phyloP scores from a whole-genome alignment of 2,113 vertebrate genomes.

The Myotis brandtii region DNA sequence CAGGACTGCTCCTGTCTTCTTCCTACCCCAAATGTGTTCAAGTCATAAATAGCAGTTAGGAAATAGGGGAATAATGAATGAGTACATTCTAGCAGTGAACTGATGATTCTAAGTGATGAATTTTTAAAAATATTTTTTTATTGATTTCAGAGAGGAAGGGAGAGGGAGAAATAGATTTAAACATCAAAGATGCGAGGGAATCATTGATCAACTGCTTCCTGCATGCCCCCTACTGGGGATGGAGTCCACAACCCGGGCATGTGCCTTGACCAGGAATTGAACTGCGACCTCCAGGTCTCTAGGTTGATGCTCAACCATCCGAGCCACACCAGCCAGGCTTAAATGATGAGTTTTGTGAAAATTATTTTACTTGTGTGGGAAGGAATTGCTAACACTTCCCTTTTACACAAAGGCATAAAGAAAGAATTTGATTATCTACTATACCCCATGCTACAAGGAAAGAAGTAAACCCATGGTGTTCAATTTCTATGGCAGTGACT shows the following conservation, averaged over 20 bases:
- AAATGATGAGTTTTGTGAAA: conserved; percentile 20
- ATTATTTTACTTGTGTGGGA: background rate
- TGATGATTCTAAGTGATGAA: background rate
- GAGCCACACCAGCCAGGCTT: background rate
- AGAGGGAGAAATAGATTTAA: too few relatives aligned
- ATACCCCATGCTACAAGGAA: background rate
- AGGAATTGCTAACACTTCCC: background rate
- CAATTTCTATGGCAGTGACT: background rate
- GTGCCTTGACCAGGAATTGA: background rate
- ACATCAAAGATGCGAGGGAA: too few relatives aligned
- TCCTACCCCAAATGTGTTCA: background rate
- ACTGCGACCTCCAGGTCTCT: background rate
- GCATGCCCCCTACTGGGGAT: too few relatives aligned
- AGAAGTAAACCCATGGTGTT: background rate
- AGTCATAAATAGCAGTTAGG: background rate
- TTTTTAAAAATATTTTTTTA: too few relatives aligned
- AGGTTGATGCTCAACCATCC: background rate
- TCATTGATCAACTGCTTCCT: too few relatives aligned
- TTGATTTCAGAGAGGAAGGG: too few relatives aligned
- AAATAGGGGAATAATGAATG: background rate
- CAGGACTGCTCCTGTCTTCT: background rate
- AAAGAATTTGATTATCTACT: background rate
- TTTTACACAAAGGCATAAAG: background rate
- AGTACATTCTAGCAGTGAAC: background rate
- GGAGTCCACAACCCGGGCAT: background rate